Conservation (phyloP, 2,888 invertebrate species). For the Sminthurides aquaticus region DNA sequence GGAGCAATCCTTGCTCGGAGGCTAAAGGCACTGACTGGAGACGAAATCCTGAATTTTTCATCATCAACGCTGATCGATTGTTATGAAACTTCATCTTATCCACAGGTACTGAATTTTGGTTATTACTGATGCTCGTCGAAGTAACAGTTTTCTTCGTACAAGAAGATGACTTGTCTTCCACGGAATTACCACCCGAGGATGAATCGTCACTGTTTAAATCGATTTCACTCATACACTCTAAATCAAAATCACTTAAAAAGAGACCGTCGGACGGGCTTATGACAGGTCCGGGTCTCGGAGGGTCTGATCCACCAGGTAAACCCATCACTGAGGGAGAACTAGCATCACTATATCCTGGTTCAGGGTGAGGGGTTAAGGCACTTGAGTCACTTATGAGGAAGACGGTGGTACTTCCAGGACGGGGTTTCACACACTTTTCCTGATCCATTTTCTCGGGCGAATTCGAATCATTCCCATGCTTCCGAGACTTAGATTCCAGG, state of each 20-base stretch:
- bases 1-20: not conserved
- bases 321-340: no score
- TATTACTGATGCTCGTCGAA: not conserved
- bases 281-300: no score
- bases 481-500: conserved; percentile 6
- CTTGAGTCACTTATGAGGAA: conserved; percentile 12
- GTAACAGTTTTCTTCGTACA: not conserved
- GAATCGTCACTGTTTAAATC: conserved; percentile 41
- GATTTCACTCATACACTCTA: conserved; percentile 44
- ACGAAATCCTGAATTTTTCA: not conserved
- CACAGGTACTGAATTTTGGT: not conserved
- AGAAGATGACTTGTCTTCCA: not conserved
- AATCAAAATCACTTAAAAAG: conserved; percentile 30
- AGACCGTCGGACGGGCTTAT: conserved; percentile 10
- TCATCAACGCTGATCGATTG: not conserved
- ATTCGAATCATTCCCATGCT: not conserved
- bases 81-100: conserved; percentile 17
- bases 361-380: no score
- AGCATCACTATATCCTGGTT: no score
- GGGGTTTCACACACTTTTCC: not conserved
- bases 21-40: not conserved
- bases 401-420: not conserved
- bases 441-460: not conserved
- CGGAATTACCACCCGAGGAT: conserved; percentile 2
- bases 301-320: no score